A percentile compares a stretch with the other conserved stretches of the same genome.
phyloP scores from a whole-genome alignment of 1,140 invertebrate species.

The Antheraea pernyi region DNA sequence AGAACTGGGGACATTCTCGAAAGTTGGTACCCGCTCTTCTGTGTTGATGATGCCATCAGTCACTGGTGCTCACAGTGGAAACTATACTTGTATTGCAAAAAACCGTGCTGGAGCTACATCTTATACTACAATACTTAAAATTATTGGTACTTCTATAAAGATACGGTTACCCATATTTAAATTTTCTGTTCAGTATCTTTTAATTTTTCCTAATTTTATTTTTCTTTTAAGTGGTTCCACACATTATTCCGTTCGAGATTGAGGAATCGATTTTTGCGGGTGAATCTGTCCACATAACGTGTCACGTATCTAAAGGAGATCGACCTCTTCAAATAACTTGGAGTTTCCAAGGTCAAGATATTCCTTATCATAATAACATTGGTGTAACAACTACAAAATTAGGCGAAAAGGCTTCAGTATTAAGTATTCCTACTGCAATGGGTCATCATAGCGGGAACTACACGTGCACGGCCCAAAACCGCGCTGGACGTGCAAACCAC shows the following conservation, averaged over 20 bases:
- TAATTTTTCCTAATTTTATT: conserved; percentile 39
- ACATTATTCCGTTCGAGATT: conserved; percentile 85
- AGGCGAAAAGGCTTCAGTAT: conserved; percentile 87
- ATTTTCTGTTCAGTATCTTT: background rate
- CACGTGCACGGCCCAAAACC: conserved; percentile 88
- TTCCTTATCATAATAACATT: conserved; percentile 80
- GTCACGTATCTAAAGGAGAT: conserved; percentile 86
- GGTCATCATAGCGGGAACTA: conserved; percentile 88
- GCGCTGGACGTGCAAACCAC: conserved; percentile 83
- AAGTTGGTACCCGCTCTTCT: conserved; percentile 82
- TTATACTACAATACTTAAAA: conserved; percentile 83
- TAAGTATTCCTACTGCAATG: conserved; percentile 87
- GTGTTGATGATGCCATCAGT: conserved; percentile 84
- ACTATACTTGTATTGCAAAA: conserved; percentile 84
- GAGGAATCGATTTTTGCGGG: conserved; percentile 85
- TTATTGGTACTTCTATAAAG: conserved; percentile 81
- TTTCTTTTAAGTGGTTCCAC: conserved; percentile 76
- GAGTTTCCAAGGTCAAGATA: conserved; percentile 81
- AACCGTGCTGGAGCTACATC: conserved; percentile 84
- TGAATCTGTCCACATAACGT: conserved; percentile 84
- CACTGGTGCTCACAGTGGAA: conserved; percentile 81
- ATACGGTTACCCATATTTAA: background rate
- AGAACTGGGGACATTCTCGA: conserved; percentile 67
- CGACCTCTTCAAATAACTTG: conserved; percentile 82
- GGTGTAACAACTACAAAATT: conserved; percentile 86